A percentile compares a stretch with the other conserved stretches of the same genome.
Conservation (phyloP, 2,888 invertebrate species). For the Myopa testacea region DNA sequence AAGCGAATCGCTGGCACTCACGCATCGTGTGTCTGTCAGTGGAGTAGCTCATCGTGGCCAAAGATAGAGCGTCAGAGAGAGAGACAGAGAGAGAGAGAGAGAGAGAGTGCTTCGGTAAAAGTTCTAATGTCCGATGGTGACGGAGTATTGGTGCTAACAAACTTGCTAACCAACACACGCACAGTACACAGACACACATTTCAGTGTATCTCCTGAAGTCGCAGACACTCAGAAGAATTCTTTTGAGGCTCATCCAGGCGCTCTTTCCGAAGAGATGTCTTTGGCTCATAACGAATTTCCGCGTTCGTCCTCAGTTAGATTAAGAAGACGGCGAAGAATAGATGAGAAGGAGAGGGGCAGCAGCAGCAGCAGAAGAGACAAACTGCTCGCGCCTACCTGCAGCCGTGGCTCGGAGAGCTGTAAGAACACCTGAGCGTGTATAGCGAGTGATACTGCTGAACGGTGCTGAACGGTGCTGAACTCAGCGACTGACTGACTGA, state of each 20-base stretch:
- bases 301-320: not conserved
- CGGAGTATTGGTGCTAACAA: conserved; percentile 11
- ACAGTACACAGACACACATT: not conserved
- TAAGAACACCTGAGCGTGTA: conserved; percentile 41
- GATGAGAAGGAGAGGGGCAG: conserved; percentile 4
- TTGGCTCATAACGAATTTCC: not conserved
- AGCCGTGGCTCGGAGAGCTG: conserved; percentile 8
- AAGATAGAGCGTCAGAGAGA: not conserved
- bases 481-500: not conserved
- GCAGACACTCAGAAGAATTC: conserved; percentile 29
- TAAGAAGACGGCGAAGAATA: not conserved
- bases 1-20: too few relatives aligned
- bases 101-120: not conserved
- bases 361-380: conserved; percentile 37
- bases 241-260: not conserved
- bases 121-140: not conserved
- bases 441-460: conserved; percentile 7
- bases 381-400: not conserved
- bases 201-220: not conserved
- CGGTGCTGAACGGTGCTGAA: not conserved
- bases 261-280: conserved; percentile 26
- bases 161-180: not conserved
- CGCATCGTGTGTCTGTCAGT: too few relatives aligned
- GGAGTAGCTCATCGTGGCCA: not conserved
- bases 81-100: not conserved